These are phyloP conservation scores for Hapalemur alaotrensis DNA, from an alignment of 2,797 vertebrate genomes.

Conservation along the genomic window DNA sequence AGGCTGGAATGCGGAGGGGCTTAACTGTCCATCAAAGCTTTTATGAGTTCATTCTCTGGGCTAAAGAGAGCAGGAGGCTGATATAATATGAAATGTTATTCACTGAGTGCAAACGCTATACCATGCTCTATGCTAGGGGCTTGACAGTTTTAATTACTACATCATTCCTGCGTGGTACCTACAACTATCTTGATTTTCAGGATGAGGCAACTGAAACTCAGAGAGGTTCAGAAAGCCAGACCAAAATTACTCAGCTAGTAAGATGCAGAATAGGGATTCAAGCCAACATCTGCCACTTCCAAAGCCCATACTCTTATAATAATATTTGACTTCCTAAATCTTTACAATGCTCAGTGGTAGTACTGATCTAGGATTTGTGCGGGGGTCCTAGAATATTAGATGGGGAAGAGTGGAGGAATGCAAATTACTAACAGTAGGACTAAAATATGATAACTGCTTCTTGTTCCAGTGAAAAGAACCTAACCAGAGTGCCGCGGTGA, in stretches of 20 bases:
- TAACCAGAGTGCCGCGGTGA: neutral
- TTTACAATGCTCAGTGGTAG: neutral
- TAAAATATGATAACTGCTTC: neutral
- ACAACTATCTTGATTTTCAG: neutral
- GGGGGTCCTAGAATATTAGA: neutral
- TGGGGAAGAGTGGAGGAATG: neutral
- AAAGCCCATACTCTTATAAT: neutral
- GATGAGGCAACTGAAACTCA: neutral
- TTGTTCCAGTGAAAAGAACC: neutral
- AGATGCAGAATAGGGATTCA: neutral
- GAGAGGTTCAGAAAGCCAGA: neutral
- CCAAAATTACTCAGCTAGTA: neutral
- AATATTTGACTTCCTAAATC: neutral
- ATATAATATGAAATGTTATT: neutral
- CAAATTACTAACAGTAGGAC: neutral
- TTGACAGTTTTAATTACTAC: neutral
- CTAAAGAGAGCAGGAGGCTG: neutral
- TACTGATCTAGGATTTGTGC: neutral
- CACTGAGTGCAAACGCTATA: neutral
- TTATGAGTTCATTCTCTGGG: neutral
- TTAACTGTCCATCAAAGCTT: neutral
- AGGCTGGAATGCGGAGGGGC: too few species aligned
- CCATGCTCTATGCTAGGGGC: too few species aligned
- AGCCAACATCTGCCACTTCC: neutral
- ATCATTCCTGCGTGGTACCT: neutral